Conservation (phyloP, 2,888 invertebrate species). For the Dioctria rufipes region DNA sequence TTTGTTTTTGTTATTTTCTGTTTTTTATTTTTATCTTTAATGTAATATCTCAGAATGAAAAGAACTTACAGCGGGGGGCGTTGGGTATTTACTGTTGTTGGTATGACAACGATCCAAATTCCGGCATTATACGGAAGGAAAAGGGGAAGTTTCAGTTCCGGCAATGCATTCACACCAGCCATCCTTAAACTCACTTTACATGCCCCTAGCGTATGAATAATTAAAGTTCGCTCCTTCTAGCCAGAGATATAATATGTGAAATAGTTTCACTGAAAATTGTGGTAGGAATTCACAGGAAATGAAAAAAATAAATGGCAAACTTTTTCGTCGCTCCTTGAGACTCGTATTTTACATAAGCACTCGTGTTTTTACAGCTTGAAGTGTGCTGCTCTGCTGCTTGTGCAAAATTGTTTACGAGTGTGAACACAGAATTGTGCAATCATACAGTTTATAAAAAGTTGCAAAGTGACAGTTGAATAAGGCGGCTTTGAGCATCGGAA, state of each 20-base stretch:
- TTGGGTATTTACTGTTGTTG: not conserved
- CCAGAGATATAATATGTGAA: constrained; percentile 17
- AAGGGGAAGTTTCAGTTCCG: not conserved
- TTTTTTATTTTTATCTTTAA: constrained; percentile 21
- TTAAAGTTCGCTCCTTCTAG: constrained; percentile 24
- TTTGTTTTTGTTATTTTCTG: constrained; percentile 3
- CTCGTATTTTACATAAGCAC: not conserved
- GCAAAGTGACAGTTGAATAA: too few relatives aligned
- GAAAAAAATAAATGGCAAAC: not conserved
- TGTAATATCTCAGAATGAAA: constrained; percentile 20
- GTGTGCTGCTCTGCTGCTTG: too few relatives aligned
- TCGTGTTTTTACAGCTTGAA: too few relatives aligned
- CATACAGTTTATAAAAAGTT: too few relatives aligned
- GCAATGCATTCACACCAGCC: not conserved
- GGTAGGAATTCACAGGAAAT: not conserved
- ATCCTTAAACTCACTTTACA: not conserved
- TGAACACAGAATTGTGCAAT: too few relatives aligned
- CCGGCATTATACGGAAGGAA: not conserved
- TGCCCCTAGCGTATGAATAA: constrained; percentile 17
- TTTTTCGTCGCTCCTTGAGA: not conserved
- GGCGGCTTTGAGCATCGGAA: too few relatives aligned
- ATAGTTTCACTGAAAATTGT: not conserved
- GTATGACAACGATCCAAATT: constrained; percentile 23
- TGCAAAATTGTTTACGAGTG: too few relatives aligned
- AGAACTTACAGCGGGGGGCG: not conserved